phyloP scores from a whole-genome alignment of 2,113 vertebrate species.

The Falcunculus frontatus region DNA sequence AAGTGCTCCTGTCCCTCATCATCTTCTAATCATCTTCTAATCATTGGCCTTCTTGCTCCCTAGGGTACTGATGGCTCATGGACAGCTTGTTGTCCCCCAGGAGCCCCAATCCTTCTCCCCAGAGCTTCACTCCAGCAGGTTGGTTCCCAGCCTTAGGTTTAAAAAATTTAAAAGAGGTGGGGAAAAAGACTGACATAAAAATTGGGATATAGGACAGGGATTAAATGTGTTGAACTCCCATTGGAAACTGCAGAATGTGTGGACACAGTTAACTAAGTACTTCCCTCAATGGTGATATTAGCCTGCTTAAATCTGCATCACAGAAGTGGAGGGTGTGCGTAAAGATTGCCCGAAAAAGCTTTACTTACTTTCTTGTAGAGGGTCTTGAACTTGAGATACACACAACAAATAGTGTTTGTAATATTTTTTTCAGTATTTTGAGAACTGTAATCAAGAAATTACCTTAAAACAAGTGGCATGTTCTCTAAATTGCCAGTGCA shows the following conservation, averaged over 20 bases:
- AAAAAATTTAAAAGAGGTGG: neutral
- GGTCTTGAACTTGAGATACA: neutral
- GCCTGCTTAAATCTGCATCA: neutral
- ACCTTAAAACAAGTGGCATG: neutral
- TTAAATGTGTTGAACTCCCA: neutral
- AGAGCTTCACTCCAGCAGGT: neutral
- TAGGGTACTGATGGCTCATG: neutral
- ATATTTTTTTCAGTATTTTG: neutral
- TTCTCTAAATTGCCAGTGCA: neutral
- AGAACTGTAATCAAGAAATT: neutral
- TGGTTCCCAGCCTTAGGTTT: neutral
- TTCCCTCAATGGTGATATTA: neutral
- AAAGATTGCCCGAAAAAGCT: neutral
- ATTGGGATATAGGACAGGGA: neutral
- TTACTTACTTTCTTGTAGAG: neutral
- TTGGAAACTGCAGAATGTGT: neutral
- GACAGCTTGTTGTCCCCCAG: neutral
- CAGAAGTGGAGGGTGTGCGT: neutral
- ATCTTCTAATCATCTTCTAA: neutral
- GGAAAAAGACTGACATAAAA: neutral
- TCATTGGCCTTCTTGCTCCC: neutral
- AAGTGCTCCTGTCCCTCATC: neutral
- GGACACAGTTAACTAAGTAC: neutral
- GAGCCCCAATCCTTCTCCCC: neutral
- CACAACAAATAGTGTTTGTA: neutral